A percentile compares a stretch with the other conserved stretches of the same genome.
phyloP scores from a whole-genome alignment of 2,888 invertebrate species.

The Brachyptera risi region DNA sequence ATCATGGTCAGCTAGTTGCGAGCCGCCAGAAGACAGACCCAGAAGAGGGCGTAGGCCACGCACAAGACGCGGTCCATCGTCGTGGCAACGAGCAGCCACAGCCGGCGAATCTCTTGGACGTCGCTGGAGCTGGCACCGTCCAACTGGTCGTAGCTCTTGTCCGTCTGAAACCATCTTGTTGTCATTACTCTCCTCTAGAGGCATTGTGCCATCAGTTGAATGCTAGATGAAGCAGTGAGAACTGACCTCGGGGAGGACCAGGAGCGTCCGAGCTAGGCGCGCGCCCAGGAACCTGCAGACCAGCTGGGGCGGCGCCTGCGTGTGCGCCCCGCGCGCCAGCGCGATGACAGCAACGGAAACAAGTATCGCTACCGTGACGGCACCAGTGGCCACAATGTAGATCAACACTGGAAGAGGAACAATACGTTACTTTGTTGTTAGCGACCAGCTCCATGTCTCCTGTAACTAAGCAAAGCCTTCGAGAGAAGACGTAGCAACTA shows the following conservation, averaged over 20 bases:
- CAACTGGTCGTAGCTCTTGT: neutral
- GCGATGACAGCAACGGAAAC: slow-evolving; percentile 17
- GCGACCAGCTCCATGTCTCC: no score
- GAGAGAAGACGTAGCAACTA: no score
- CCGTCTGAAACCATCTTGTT: neutral
- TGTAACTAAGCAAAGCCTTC: no score
- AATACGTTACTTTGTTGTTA: no score
- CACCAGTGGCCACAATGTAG: slow-evolving; percentile 14
- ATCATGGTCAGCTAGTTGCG: slow-evolving; percentile 4
- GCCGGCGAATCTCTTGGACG: neutral
- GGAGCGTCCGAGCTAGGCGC: neutral
- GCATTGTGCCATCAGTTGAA: no score
- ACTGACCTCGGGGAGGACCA: slow-evolving; percentile 15
- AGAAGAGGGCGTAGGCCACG: neutral
- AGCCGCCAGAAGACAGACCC: neutral
- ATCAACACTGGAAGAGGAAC: slow-evolving; percentile 7
- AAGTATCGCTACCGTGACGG: slow-evolving; percentile 5
- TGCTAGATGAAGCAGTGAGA: neutral
- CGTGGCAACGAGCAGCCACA: neutral
- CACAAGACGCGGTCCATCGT: neutral
- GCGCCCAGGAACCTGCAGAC: neutral
- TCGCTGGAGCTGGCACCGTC: no score
- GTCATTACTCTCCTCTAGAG: no score
- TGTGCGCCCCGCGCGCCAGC: slow-evolving; percentile 3
- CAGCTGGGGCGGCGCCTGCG: neutral